Percentiles rank a stretch among this genome's conserved stretches.
Conservation (phyloP, 2,113 vertebrate genomes). For the Gambusia holbrooki region DNA sequence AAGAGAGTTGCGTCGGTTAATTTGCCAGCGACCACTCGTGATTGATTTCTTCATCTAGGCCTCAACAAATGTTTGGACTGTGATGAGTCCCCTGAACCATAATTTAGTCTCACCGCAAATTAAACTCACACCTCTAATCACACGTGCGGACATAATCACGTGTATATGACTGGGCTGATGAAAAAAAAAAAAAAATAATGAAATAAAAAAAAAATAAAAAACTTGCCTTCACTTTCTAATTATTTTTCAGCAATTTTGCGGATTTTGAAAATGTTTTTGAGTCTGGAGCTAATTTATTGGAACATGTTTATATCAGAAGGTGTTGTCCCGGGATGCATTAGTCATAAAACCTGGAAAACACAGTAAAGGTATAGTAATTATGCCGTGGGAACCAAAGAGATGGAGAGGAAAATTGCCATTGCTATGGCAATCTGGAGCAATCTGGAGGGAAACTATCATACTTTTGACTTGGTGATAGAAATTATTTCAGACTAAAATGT, state of each 20-base stretch:
- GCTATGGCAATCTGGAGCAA: not conserved
- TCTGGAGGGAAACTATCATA: not conserved
- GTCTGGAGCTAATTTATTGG: not conserved
- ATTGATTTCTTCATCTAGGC: slow-evolving; percentile 72
- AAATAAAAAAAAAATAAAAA: no score
- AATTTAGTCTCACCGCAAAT: slow-evolving; percentile 62
- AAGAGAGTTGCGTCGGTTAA: slow-evolving; percentile 62
- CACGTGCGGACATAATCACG: slow-evolving; percentile 3
- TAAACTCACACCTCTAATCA: slow-evolving; percentile 55
- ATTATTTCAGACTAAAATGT: not conserved
- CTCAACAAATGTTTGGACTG: slow-evolving; percentile 72
- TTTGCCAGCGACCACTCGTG: slow-evolving; percentile 65
- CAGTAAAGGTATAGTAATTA: not conserved
- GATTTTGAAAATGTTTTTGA: not conserved
- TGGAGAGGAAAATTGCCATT: not conserved
- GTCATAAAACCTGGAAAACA: not conserved
- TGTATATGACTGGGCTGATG: not conserved
- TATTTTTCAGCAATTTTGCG: not conserved
- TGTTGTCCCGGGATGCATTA: not conserved
- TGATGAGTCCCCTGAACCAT: slow-evolving; percentile 57
- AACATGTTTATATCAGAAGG: not conserved
- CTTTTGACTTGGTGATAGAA: not conserved
- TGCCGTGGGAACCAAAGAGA: no score
- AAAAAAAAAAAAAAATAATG: no score
- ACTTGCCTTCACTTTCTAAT: not conserved